Percentiles rank a stretch among this genome's conserved stretches.
phyloP scores from a whole-genome alignment of 1,140 invertebrate genomes.

The Zaprionus lachaisei region DNA sequence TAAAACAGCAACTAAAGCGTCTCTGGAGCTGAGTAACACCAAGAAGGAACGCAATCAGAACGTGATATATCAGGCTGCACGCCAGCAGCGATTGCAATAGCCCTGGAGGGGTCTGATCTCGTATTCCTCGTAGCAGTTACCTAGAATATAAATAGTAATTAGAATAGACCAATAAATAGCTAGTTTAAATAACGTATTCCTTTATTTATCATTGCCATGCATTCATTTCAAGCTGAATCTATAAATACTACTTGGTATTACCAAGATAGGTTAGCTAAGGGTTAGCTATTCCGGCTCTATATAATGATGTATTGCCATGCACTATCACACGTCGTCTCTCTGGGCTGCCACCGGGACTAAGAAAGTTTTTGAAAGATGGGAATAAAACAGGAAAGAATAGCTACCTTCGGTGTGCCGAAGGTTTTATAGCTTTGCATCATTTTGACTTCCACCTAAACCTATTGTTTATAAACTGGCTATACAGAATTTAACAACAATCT shows the following conservation, averaged over 20 bases:
- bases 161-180: not conserved
- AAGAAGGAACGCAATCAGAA: not conserved
- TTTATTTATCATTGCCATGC: slow-evolving; percentile 4
- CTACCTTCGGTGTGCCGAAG: too few species aligned
- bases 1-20: not conserved
- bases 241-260: not conserved
- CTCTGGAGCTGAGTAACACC: not conserved
- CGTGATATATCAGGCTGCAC: not conserved
- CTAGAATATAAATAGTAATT: not conserved
- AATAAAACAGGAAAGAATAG: too few species aligned
- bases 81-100: too few species aligned
- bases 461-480: too few species aligned
- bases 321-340: slow-evolving; percentile 1
- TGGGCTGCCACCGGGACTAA: slow-evolving; percentile 1
- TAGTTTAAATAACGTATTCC: slow-evolving; percentile 1
- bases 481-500: too few species aligned
- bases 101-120: too few species aligned
- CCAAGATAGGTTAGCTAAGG: not conserved
- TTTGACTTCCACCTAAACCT: too few species aligned
- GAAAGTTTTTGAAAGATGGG: not conserved
- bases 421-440: too few species aligned
- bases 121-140: too few species aligned
- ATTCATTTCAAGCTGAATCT: not conserved
- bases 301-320: slow-evolving; percentile 1
- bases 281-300: not conserved